phyloP scores from a whole-genome alignment of 92 coral and sea anemone genomes.

The Diadumene lineata region DNA sequence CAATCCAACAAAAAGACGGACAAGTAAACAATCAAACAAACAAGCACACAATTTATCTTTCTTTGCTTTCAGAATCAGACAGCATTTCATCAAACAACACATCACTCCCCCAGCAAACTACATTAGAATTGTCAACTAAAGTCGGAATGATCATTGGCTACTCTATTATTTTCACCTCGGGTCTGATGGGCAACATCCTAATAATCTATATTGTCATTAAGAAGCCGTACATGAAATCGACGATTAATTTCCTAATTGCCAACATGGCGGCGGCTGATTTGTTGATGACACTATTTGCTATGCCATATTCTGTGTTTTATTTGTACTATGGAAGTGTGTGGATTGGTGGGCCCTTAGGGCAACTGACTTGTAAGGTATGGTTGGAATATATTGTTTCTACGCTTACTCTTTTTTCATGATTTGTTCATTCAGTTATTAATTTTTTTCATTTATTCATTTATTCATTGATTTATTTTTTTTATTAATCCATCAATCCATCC shows the following conservation, averaged over 20 bases:
- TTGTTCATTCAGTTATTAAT: no score
- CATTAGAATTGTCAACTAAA: slow-evolving; percentile 5
- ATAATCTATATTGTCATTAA: slow-evolving; percentile 57
- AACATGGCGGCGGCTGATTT: slow-evolving; percentile 81
- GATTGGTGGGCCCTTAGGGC: slow-evolving; percentile 67
- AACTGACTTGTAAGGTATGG: slow-evolving; percentile 52
- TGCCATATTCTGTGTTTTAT: slow-evolving; percentile 64
- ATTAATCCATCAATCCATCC: background rate
- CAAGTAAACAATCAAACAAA: no score
- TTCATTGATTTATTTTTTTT: no score
- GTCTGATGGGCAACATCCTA: slow-evolving; percentile 59
- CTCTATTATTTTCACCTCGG: slow-evolving; percentile 43
- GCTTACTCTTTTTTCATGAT: background rate
- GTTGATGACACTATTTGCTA: slow-evolving; percentile 64
- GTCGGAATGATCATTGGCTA: slow-evolving; percentile 46
- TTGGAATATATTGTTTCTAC: background rate
- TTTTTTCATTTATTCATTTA: no score
- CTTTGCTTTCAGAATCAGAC: background rate
- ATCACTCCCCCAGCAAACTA: background rate
- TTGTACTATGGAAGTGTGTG: slow-evolving; percentile 40
- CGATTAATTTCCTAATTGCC: slow-evolving; percentile 70
- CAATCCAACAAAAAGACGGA: no score
- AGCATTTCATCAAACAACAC: background rate
- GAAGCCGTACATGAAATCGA: slow-evolving; percentile 63
- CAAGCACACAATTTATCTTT: no score